These are phyloP conservation scores for Falco columbarius DNA, from an alignment of 2,797 vertebrate species.

Conservation along the genomic window DNA sequence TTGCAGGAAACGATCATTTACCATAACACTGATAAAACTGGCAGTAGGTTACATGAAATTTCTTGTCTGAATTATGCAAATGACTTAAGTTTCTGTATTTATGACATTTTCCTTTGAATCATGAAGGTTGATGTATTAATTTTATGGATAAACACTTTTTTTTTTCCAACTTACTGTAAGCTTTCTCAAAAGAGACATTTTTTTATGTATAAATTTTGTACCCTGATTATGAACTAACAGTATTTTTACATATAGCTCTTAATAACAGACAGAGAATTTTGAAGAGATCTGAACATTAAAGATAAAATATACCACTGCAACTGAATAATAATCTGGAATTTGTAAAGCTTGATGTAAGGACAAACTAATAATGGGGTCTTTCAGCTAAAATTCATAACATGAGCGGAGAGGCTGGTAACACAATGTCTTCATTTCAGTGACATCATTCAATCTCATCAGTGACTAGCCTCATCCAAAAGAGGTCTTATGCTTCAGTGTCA, in stretches of 20 bases:
- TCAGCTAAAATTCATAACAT: not conserved
- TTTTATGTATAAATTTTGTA: not conserved
- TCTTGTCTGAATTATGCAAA: not conserved
- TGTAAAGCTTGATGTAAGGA: not conserved
- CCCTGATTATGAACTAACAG: not conserved
- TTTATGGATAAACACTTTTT: not conserved
- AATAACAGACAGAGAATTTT: not conserved
- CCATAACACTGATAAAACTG: not conserved
- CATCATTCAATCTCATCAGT: not conserved
- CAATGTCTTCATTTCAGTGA: not conserved
- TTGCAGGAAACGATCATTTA: slow-evolving; percentile 4
- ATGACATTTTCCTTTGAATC: not conserved
- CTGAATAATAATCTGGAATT: not conserved
- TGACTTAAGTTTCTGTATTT: not conserved
- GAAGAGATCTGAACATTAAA: not conserved
- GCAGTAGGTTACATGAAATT: not conserved
- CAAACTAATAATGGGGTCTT: not conserved
- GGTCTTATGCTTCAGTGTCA: not conserved
- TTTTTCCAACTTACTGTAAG: not conserved
- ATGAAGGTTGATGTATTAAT: not conserved
- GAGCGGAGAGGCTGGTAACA: not conserved
- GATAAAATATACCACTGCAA: not conserved
- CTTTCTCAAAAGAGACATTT: not conserved
- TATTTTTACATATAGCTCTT: not conserved
- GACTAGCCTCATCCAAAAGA: not conserved